Evolutionary conservation across 2,888 invertebrate species (phyloP), one percentile per base, ranked within the genome.

Genomic region (Hydroisotoma schaefferi): DNA sequence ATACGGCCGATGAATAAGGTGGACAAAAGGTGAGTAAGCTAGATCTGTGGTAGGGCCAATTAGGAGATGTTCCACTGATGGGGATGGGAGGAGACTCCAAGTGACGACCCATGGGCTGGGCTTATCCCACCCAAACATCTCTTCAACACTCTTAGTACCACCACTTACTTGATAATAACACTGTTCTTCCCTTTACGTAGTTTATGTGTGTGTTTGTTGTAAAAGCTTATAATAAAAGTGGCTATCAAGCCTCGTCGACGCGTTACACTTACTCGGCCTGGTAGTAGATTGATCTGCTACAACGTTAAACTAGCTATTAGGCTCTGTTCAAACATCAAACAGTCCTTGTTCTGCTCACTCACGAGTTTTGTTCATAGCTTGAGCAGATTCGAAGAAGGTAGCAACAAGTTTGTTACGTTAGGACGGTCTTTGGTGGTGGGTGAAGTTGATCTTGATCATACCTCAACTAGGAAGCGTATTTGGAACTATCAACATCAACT

Each of bases 1-100:
- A n/a, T n/a, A n/a, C n/a, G n/a, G n/a, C n/a, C n/a, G n/a, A n/a
- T n/a, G 43, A 43, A 54, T 51, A 59, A 67, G 67, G 67, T 67
- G 63, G 54, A 53, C 53, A 59, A 64, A 57, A 55, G 65, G 59
- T 55, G 55, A 47, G 61, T 56, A 48, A 26, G 26, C 23, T 37
- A 26, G 26, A 53, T 59, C 52, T 65, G 65, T 57, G 68, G 65
- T 65, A 53, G 55, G 63, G 65, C 65, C 68, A 63, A 65, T 65
- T 65, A 65, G 57, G 55, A 49, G 61, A 61, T 59, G 64, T 46
- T 60, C 54, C 57, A 59, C 62, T 63, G 59, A 63, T 68, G 61
- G 56, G 51, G 49, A 46, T 28, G 57, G 68, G 62, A 59, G 67
- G 64, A 61, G 61, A 27, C 29, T 26, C 55, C 63, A 58, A 63